Conservation (phyloP, 2,113 vertebrate genomes). For the Collichthys lucidus region DNA sequence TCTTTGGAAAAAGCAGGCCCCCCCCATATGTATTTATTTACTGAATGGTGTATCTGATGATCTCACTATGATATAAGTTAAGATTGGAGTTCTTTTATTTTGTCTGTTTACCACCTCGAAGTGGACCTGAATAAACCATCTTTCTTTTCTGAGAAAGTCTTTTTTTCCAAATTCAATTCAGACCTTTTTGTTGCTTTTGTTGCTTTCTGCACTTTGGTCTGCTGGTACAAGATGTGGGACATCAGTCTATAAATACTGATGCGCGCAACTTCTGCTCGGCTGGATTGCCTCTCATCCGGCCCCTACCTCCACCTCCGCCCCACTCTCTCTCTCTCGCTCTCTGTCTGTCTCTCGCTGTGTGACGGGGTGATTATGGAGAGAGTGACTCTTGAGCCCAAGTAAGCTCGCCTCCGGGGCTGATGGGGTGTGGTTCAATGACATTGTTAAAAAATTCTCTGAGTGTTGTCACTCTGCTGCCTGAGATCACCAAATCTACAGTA, state of each 20-base stretch:
- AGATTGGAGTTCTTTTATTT: not conserved
- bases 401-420: constrained; percentile 70
- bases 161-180: constrained; percentile 2
- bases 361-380: constrained; percentile 63
- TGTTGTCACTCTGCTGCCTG: constrained; percentile 17
- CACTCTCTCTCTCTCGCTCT: constrained; percentile 27
- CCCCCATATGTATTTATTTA: constrained; percentile 21
- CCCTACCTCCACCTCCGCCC: constrained; percentile 39
- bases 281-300: constrained; percentile 57
- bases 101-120: not conserved
- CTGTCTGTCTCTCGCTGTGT: constrained; percentile 37
- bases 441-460: constrained; percentile 65
- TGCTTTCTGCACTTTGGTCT: constrained; percentile 43
- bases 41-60: constrained; percentile 5
- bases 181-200: constrained; percentile 46
- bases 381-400: constrained; percentile 70
- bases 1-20: not conserved
- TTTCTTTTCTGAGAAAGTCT: not conserved
- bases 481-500: not conserved
- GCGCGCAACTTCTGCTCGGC: constrained; percentile 52
- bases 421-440: constrained; percentile 60
- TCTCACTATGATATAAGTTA: not conserved
- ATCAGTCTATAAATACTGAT: constrained; percentile 70
- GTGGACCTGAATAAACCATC: not conserved
- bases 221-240: constrained; percentile 54